Percentiles rank a stretch among this genome's conserved stretches.
These are phyloP conservation scores for Cephus pygmeus DNA, from an alignment of 2,888 invertebrate species.

Conservation along the genomic window DNA sequence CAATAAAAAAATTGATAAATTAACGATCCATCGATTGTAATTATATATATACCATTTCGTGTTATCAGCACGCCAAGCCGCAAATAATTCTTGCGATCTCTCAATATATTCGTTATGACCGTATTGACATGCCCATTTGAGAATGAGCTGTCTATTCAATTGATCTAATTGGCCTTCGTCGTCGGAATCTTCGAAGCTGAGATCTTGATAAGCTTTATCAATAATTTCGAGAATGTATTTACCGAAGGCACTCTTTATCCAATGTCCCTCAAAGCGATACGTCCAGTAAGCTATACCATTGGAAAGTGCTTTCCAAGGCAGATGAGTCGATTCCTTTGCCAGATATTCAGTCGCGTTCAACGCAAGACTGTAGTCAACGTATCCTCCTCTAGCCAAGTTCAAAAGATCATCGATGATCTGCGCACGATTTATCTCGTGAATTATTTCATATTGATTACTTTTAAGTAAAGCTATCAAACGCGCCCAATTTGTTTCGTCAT, in stretches of 20 bases:
- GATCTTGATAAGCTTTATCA: constrained; percentile 64
- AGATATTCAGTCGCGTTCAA: constrained; percentile 70
- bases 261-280: constrained; percentile 51
- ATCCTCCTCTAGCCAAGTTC: constrained; percentile 65
- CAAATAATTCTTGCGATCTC: constrained; percentile 66
- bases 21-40: not conserved
- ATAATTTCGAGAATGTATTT: constrained; percentile 58
- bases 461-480: constrained; percentile 68
- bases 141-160: constrained; percentile 72
- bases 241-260: constrained; percentile 34
- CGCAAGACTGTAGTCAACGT: constrained; percentile 74
- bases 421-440: constrained; percentile 68
- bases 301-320: constrained; percentile 67
- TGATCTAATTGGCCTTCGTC: constrained; percentile 70
- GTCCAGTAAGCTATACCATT: constrained; percentile 42
- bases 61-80: constrained; percentile 21
- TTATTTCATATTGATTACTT: constrained; percentile 53
- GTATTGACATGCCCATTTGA: constrained; percentile 76
- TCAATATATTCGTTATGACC: constrained; percentile 72
- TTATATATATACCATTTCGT: constrained; percentile 18
- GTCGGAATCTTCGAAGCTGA: constrained; percentile 68
- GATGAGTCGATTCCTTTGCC: constrained; percentile 63
- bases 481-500: constrained; percentile 69
- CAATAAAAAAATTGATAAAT: not conserved
- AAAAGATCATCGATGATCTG: constrained; percentile 70